Conservation (phyloP, 2,888 invertebrate species). For the Iselma pallidipennis region DNA sequence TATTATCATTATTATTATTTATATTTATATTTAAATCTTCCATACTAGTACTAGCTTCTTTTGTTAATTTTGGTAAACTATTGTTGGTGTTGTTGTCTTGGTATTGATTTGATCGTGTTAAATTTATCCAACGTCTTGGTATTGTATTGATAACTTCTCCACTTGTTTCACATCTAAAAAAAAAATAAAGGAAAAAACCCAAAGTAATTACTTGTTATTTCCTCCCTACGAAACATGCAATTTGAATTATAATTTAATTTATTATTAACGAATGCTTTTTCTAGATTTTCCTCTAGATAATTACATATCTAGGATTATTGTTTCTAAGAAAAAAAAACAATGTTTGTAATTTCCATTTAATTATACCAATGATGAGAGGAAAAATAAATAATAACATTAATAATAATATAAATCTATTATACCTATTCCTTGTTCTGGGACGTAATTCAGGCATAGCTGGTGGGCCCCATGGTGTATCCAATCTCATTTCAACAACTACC, state of each 20-base stretch:
- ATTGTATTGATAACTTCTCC: constrained; percentile 40
- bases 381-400: background rate
- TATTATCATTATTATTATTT: background rate
- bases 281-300: background rate
- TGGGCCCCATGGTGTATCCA: constrained; percentile 52
- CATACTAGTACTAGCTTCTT: constrained; percentile 59
- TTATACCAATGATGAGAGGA: background rate
- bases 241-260: too few relatives aligned
- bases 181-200: background rate
- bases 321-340: constrained; percentile 1
- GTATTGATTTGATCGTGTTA: constrained; percentile 30
- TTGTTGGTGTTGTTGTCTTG: constrained; percentile 24
- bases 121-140: constrained; percentile 48
- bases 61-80: constrained; percentile 49
- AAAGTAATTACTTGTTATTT: too few relatives aligned
- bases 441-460: constrained; percentile 52
- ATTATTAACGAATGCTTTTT: too few relatives aligned
- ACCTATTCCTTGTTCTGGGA: constrained; percentile 49
- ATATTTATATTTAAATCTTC: constrained; percentile 55
- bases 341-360: background rate
- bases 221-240: too few relatives aligned
- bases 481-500: constrained; percentile 48
- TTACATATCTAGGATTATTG: constrained; percentile 2
- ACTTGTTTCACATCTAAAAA: constrained; percentile 38
- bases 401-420: constrained; percentile 5